Base-by-base conservation (phyloP, 1,140 invertebrate species). In the Pseudomyrmex dendroicus region DNA sequence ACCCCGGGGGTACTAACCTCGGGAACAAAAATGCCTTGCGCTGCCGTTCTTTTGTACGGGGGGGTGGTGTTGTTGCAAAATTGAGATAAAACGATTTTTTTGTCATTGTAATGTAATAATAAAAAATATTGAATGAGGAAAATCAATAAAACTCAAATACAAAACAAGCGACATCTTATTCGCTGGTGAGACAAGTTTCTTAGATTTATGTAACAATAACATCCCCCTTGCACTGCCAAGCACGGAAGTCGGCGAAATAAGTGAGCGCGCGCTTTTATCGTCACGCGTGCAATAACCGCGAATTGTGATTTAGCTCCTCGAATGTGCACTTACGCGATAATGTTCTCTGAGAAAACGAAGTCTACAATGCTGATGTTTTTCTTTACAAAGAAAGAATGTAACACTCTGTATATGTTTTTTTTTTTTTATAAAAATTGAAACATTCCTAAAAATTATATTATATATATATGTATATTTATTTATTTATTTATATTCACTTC, bases 211-310 rank as follows among this genome's bases (percentile, higher is more conserved):
- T 25, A 54, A 13, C 22, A 54, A 22, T 15, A 13, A 48, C 3
- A 35, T 13, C 50, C 10, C 13, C 50, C 52, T 5, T 9, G 8
- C 20, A 10, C 12, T 52, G n/a, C 15, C 1, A 15, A 54, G 52
- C 66, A 12, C 20, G 7, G 50, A 68, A 54, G 22, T 15, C 5
- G 25, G 22, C 66, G n/a, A 54, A 52, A 35, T 22, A 52, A 54
- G 15, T 50, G 9, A 50, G 7, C 17, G 25, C 12, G 20, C 1
- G 17, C 13, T 13, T 12, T 54, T 68, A 68, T 68, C 48, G 46
- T 67, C 66, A 68, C 66, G 66, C 66, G 66, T 68, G 54, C 20
- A 25, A 15, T 67, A 50, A 67, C 8, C 3, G 46, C 5, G 20
- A 54, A 68, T 68, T 22, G 66, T 13, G 20, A 68, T 5, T 25